Conservation (phyloP, 1,140 invertebrate genomes). For the Lordiphosa clarofinis region DNA sequence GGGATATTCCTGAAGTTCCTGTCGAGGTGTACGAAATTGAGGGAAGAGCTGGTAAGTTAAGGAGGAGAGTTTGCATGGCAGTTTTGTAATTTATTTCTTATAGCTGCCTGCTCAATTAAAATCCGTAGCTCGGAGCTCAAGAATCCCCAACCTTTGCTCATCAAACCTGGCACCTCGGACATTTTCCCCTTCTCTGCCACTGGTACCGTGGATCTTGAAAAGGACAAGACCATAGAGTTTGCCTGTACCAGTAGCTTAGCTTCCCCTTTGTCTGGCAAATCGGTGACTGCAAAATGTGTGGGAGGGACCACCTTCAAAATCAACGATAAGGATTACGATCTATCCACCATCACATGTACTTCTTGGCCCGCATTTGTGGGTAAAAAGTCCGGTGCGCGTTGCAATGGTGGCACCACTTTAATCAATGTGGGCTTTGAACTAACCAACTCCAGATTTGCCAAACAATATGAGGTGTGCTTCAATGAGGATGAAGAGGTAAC, state of each 20-base stretch:
- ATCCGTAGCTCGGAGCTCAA: constrained; percentile 54
- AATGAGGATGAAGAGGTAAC: constrained; percentile 71
- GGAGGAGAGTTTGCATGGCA: no score
- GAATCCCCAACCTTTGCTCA: constrained; percentile 55
- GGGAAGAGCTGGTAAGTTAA: constrained; percentile 28
- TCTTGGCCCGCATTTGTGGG: constrained; percentile 62
- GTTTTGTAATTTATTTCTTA: no score
- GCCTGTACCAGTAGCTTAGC: constrained; percentile 59
- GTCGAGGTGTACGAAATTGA: constrained; percentile 20
- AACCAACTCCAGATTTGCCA: constrained; percentile 55
- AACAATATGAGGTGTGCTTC: constrained; percentile 79
- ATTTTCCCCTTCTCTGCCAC: constrained; percentile 43
- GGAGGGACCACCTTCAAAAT: constrained; percentile 52
- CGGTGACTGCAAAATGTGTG: constrained; percentile 54
- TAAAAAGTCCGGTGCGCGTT: constrained; percentile 55
- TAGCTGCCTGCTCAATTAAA: constrained; percentile 59
- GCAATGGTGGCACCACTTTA: constrained; percentile 62
- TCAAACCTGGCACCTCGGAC: constrained; percentile 52
- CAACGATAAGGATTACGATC: constrained; percentile 41
- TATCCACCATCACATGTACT: constrained; percentile 57
- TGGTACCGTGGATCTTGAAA: constrained; percentile 47
- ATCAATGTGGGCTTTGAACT: constrained; percentile 61
- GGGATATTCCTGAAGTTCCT: constrained; percentile 48
- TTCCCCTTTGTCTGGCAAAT: constrained; percentile 56
- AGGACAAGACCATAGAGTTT: constrained; percentile 58